Conservation (phyloP, 2,888 invertebrate species). For the Unio pictorum region DNA sequence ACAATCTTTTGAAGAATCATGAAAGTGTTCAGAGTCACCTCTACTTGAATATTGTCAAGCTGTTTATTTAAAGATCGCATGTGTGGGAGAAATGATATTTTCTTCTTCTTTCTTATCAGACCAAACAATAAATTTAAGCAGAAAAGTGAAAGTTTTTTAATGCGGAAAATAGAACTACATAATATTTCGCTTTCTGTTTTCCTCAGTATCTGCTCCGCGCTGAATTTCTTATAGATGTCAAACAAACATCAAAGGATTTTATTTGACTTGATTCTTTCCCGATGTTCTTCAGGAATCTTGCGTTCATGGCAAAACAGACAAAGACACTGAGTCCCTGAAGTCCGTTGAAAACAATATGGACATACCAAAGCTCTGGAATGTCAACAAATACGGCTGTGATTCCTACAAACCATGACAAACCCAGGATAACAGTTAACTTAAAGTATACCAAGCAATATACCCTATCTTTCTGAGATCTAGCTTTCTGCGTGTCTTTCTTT, state of each 20-base stretch:
- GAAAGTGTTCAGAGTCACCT: too few relatives aligned
- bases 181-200: too few relatives aligned
- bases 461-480: conserved; percentile 1
- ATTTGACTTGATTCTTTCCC: neutral
- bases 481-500: conserved; percentile 1
- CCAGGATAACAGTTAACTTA: conserved; percentile 19
- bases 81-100: too few relatives aligned
- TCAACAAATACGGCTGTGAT: conserved; percentile 10
- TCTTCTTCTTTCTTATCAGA: too few relatives aligned
- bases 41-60: too few relatives aligned
- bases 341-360: conserved; percentile 19
- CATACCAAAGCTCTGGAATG: conserved; percentile 10
- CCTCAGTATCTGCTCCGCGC: too few relatives aligned
- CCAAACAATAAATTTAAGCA: too few relatives aligned
- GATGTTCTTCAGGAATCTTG: conserved; percentile 6
- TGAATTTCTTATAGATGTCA: too few relatives aligned
- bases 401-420: conserved; percentile 18
- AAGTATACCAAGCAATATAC: conserved; percentile 15
- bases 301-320: conserved; percentile 16
- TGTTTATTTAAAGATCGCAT: too few relatives aligned
- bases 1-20: too few relatives aligned
- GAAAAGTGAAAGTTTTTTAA: too few relatives aligned
- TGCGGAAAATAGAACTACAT: too few relatives aligned
- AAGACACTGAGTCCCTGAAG: conserved; percentile 21
- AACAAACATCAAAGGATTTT: neutral